Base-by-base conservation (phyloP, 2,113 vertebrate species). In the Toxotes chatareus region DNA sequence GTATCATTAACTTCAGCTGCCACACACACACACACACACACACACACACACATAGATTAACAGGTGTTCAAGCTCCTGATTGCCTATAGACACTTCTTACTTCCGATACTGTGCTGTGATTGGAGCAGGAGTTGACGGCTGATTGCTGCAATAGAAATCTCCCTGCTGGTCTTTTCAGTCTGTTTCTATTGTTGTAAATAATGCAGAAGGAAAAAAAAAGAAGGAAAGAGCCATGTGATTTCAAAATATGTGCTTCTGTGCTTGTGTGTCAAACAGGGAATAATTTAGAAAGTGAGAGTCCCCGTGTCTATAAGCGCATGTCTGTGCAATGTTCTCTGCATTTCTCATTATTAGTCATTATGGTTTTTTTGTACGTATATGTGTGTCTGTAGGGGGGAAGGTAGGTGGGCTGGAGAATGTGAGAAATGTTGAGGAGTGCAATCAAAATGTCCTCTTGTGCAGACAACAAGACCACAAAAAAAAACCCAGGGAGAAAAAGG, bases 401-500 rank as follows among this genome's bases (percentile, higher is more conserved):
- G 16, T 75, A 89, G 88, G 90, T 90, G 90, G 90, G 86, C 49
- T 1, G 74, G 69, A 87, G 91, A 94, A 94, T 93, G 91, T 89
- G 85, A 93, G 89, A 93, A 91, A 93, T 94, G 91, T 89, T 57
- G 86, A 89, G 79, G 84, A 85, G 88, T 44, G 84, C 86, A 86
- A 93, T 91, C 88, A 89, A 92, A 94, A 91, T 86, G 90, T 90
- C 84, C 89, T 73, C 82, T 88, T 88, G 80, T 90, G 84, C 59
- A 73, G 73, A 91, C 31, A 74, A 86, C 80, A 44, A 82, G 23
- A 76, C 84, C 17, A 23, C 72, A 72, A 70, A 69, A 67, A 84
- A 89, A 87, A 59, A 36, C 13, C n/a, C 32, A 21, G 31, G 42
- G 71, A 56, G 85, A 86, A 84, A 79, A 76, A 79, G 82, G 86